These are phyloP conservation scores for Medauroidea extradentata DNA, from an alignment of 1,140 invertebrate genomes.

Conservation along the genomic window DNA sequence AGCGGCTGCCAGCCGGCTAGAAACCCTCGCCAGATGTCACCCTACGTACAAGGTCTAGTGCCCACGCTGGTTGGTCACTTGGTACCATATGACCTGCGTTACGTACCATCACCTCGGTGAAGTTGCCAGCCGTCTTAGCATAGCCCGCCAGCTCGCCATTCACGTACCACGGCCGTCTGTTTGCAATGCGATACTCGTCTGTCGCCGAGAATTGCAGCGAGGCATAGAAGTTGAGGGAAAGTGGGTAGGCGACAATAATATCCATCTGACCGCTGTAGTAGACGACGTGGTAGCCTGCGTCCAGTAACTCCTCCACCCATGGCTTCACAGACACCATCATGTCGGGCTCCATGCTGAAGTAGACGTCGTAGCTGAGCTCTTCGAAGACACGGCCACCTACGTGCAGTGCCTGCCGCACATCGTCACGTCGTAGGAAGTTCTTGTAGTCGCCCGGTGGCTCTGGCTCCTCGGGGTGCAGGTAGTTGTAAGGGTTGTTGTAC, in stretches of 20 bases:
- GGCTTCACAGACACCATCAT: constrained; percentile 9
- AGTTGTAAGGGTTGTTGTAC: too few relatives aligned
- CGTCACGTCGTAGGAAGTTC: not conserved
- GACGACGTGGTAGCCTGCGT: constrained; percentile 22
- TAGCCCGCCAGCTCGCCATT: constrained; percentile 71
- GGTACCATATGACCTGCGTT: constrained; percentile 84
- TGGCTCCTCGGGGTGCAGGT: too few relatives aligned
- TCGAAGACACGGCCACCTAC: constrained; percentile 4
- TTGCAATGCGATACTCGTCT: constrained; percentile 2
- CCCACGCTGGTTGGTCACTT: constrained; percentile 72
- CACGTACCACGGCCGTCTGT: constrained; percentile 37
- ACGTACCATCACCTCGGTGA: too few relatives aligned
- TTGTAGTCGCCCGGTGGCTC: too few relatives aligned
- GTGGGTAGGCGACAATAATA: constrained; percentile 22
- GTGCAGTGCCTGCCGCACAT: not conserved
- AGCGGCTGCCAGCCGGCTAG: too few relatives aligned
- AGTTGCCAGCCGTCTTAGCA: constrained; percentile 62
- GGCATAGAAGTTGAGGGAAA: constrained; percentile 9
- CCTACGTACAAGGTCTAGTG: constrained; percentile 74
- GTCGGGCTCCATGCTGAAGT: not conserved
- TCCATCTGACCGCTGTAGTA: constrained; percentile 31
- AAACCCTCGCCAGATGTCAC: too few relatives aligned
- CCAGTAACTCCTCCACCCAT: constrained; percentile 18
- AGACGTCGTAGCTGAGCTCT: not conserved
- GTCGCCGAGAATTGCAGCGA: not conserved